Percentiles rank a stretch among this genome's conserved stretches.
These are phyloP conservation scores for Muscicapa comitata DNA, from an alignment of 2,797 vertebrate species.

Conservation along the genomic window DNA sequence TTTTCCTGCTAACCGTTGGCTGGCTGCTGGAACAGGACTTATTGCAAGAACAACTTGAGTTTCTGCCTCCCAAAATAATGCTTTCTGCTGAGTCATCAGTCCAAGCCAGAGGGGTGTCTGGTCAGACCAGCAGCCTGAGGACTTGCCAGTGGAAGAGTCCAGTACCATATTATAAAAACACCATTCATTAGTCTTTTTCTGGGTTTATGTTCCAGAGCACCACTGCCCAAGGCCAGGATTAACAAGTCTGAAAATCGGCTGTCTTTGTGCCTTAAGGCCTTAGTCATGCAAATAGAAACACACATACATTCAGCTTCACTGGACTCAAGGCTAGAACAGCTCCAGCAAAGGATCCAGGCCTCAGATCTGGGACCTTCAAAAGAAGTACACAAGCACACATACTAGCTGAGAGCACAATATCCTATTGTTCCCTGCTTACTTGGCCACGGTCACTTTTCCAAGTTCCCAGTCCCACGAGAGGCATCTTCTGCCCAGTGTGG, in stretches of 20 bases:
- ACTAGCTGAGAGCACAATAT: neutral
- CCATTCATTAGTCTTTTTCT: neutral
- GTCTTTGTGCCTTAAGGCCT: neutral
- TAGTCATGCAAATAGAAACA: neutral
- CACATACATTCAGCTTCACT: neutral
- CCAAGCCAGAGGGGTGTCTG: neutral
- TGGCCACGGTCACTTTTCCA: slow-evolving; percentile 94
- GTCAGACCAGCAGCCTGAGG: neutral
- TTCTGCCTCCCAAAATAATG: neutral
- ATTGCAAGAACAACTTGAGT: neutral
- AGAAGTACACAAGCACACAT: neutral
- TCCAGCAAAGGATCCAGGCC: neutral
- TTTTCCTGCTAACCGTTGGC: neutral
- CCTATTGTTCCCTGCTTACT: slow-evolving; percentile 69
- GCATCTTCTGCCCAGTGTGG: slow-evolving; percentile 91
- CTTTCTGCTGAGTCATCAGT: neutral
- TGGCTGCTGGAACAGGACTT: neutral
- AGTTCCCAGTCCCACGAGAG: slow-evolving; percentile 91
- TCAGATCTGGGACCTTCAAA: neutral
- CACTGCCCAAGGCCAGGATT: neutral
- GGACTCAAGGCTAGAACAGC: neutral
- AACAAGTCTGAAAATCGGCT: neutral
- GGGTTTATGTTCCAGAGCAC: neutral
- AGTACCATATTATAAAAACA: neutral
- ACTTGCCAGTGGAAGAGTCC: neutral